Base-by-base conservation (phyloP, 2,113 vertebrate genomes). In the Trachemys scripta region DNA sequence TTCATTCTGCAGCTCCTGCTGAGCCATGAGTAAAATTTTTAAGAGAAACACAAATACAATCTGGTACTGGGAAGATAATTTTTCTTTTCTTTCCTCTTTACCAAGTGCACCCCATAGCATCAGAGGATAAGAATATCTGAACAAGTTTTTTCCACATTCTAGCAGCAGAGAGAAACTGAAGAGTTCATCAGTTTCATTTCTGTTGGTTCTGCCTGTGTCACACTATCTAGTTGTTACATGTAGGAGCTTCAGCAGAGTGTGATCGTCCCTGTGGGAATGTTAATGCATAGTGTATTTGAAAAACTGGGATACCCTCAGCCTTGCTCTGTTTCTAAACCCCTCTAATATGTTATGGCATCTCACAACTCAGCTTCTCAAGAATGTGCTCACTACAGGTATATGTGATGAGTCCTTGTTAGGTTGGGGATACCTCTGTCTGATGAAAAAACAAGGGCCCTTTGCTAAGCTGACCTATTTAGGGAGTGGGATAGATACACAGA, bases 161-260 rank as follows among this genome's bases (percentile, higher is more conserved):
- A 90, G 49, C 20, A 25, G 16, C 47, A 2, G 16, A 31, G 76
- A 72, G 65, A 59, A 93, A 35, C 45, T 14, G 14, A 75, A 93
- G 10, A 16, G 1, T n/a, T 16, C 42, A 45, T 86, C 5, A 0
- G 10, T 29, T 49, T 25, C 1, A 1, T 6, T 83, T 75, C 10
- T 5, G 8, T n/a, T 91, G 42, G 80, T 94, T 90, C 79, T 90
- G 49, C 38, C 38, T 84, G 86, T 10, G 1, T 87, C 17, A 0
- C 57, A 82, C 11, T 65, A 10, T 45, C 27, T 78, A 6, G 11
- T 89, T 65, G 16, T 79, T 29, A 75, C 89, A 27, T 8, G 5
- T 17, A 87, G 38, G 29, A 91, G 31, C 12, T 76, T 29, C 2
- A 25, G 8, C n/a, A 19, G 17, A 84, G 38, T 75, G 38, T 50